phyloP scores from a whole-genome alignment of 37 sponge, comb jelly and placozoan genomes.

The Chondrilla cf. caribensis region DNA sequence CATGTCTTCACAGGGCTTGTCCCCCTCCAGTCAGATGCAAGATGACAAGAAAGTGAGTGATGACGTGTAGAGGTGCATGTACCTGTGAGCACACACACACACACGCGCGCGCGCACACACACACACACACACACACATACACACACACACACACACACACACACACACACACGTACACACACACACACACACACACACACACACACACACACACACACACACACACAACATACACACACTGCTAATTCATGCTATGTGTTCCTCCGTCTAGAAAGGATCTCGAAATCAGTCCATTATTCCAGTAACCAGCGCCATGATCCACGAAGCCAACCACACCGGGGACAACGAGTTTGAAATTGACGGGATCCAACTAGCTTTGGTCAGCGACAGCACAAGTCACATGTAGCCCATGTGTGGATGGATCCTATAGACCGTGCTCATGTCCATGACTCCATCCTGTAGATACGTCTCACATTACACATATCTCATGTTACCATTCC shows the following conservation, averaged over 20 bases:
- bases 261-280: neutral
- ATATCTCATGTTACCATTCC: neutral
- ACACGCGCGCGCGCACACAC: no score
- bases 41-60: neutral
- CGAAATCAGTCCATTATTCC: conserved; percentile 53
- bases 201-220: no score
- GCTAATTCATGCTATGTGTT: no score
- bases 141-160: neutral
- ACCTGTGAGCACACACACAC: no score
- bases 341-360: conserved; percentile 26
- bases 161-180: no score
- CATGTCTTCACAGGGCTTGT: conserved; percentile 9
- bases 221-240: no score
- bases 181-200: no score
- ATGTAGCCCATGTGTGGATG: neutral
- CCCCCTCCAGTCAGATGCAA: conserved; percentile 16
- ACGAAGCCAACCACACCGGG: neutral
- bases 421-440: neutral
- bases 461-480: neutral
- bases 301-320: conserved; percentile 70
- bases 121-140: no score
- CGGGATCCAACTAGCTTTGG: neutral
- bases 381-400: neutral
- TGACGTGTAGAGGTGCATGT: neutral
- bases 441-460: neutral